Conservation (phyloP, 2,888 invertebrate species). For the Cephus sareptanus region DNA sequence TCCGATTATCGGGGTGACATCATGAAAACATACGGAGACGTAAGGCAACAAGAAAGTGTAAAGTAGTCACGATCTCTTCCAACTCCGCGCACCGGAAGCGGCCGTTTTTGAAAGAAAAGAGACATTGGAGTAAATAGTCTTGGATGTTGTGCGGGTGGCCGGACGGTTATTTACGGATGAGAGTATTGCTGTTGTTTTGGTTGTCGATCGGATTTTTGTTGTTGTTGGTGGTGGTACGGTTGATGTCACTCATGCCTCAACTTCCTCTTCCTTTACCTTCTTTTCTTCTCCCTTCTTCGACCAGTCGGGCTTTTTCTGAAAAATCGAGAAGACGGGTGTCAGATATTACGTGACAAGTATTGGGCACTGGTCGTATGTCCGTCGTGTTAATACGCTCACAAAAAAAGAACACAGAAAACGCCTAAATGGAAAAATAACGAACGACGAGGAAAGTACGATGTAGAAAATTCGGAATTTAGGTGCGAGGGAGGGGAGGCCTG, state of each 20-base stretch:
- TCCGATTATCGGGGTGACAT: no score
- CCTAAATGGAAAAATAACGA: background rate
- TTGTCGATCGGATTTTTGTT: constrained; percentile 32
- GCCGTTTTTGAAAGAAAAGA: no score
- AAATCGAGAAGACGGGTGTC: constrained; percentile 57
- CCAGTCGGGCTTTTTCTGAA: constrained; percentile 95
- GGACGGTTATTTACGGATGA: no score
- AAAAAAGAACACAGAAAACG: constrained; percentile 3
- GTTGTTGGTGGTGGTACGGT: constrained; percentile 36
- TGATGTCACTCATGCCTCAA: constrained; percentile 78
- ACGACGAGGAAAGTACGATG: background rate
- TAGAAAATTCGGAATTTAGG: no score
- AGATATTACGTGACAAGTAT: background rate
- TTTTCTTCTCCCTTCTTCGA: constrained; percentile 90
- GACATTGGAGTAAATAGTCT: no score
- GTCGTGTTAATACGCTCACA: background rate
- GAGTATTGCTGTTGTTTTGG: no score
- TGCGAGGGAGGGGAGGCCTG: no score
- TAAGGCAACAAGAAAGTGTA: no score
- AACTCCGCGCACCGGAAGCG: no score
- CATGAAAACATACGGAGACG: no score
- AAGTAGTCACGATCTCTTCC: no score
- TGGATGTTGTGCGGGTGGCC: no score
- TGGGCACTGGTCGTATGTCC: constrained; percentile 3
- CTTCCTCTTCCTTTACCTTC: constrained; percentile 88